Evolutionary conservation across 2,797 vertebrate species (phyloP).

Genomic region (Halcyon leucocephala): DNA sequence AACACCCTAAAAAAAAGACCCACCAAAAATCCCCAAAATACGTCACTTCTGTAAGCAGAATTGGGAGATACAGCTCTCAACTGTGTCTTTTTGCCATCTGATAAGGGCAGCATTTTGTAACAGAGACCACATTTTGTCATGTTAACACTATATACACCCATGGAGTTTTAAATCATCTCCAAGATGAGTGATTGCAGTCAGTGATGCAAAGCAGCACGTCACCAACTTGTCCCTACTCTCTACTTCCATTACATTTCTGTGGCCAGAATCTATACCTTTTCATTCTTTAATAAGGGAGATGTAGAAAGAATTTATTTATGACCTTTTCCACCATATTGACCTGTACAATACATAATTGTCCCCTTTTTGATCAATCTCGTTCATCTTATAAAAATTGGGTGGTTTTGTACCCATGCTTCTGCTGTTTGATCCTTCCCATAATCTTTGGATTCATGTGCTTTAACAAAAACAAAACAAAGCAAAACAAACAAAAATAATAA

Average conservation of each 20-base stretch:
- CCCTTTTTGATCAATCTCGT: not conserved
- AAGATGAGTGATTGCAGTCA: not conserved
- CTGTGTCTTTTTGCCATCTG: not conserved
- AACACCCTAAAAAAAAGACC: not conserved
- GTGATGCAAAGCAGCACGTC: not conserved
- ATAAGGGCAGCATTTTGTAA: not conserved
- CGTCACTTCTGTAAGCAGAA: not conserved
- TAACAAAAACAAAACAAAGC: not conserved
- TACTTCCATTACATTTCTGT: not conserved
- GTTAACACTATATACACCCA: not conserved
- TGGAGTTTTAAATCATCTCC: not conserved
- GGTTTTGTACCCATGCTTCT: not conserved
- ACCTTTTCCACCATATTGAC: not conserved
- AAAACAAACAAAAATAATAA: not conserved
- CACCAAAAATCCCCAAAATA: not conserved
- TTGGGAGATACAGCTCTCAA: not conserved
- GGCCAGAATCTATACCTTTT: not conserved
- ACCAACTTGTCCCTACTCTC: not conserved
- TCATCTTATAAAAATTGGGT: not conserved
- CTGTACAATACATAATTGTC: not conserved
- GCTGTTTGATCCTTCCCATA: not conserved
- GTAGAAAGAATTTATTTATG: not conserved
- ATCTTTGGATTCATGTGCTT: not conserved
- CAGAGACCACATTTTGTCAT: not conserved
- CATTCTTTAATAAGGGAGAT: not conserved